phyloP scores from a whole-genome alignment of 1,140 invertebrate genomes.

The Subanguina moxae region DNA sequence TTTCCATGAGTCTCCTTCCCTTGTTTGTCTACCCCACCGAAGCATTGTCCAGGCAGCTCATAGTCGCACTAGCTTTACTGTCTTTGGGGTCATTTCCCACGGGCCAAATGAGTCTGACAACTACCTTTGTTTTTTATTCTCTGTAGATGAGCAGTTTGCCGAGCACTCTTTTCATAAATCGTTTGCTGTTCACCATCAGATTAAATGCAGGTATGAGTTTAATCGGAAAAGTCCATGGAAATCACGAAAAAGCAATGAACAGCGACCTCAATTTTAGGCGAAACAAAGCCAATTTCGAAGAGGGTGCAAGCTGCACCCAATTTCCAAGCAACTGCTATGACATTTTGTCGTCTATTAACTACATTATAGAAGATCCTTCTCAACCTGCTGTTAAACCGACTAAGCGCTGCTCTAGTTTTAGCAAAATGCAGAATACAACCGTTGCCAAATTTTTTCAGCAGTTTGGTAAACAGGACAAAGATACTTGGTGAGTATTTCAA shows the following conservation, averaged over 20 bases:
- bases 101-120: background rate
- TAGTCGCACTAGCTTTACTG: background rate
- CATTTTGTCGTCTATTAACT: background rate
- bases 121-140: background rate
- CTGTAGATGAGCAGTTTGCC: background rate
- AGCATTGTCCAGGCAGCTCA: constrained; percentile 1
- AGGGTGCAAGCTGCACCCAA: background rate
- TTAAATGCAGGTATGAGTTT: background rate
- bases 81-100: background rate
- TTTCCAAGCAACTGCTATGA: background rate
- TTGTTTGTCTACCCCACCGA: background rate
- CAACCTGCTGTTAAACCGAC: background rate
- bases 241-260: too few species aligned
- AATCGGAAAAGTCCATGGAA: too few species aligned
- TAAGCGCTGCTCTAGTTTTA: background rate
- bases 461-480: background rate
- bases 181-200: background rate
- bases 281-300: too few species aligned
- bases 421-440: background rate
- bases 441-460: background rate
- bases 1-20: background rate
- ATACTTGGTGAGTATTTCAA: too few species aligned
- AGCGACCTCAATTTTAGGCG: too few species aligned
- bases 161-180: background rate
- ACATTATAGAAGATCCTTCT: background rate